phyloP scores from a whole-genome alignment of 2,888 invertebrate species.

The Plebejus anna region DNA sequence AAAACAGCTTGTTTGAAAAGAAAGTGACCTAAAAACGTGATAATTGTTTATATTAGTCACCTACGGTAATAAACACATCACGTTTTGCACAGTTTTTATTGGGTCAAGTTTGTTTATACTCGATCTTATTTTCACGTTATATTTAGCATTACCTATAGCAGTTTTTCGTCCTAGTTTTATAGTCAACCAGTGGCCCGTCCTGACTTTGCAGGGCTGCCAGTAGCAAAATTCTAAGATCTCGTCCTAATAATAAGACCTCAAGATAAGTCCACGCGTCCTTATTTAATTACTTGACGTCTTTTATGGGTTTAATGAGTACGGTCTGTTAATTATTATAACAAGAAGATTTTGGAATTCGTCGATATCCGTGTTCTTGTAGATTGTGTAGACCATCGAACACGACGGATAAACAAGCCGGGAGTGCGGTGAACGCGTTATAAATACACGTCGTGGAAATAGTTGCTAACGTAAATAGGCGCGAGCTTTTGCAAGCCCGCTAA shows the following conservation, averaged over 20 bases:
- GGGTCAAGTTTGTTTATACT: constrained; percentile 19
- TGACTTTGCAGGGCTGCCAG: neutral
- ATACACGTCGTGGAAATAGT: constrained; percentile 24
- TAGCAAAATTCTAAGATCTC: too few relatives aligned
- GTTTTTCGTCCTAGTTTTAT: neutral
- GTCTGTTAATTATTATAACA: too few relatives aligned
- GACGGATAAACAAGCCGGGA: constrained; percentile 11
- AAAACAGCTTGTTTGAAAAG: neutral
- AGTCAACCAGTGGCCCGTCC: neutral
- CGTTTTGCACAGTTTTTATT: constrained; percentile 18
- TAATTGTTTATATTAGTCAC: neutral
- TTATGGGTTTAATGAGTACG: too few relatives aligned
- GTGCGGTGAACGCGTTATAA: constrained; percentile 28
- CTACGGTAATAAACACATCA: constrained; percentile 9
- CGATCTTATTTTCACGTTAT: constrained; percentile 2
- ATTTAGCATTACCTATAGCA: neutral
- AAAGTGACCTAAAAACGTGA: constrained; percentile 17
- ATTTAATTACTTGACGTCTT: too few relatives aligned
- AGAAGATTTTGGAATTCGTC: too few relatives aligned
- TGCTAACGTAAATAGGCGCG: constrained; percentile 30
- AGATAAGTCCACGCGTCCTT: too few relatives aligned
- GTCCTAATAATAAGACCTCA: too few relatives aligned
- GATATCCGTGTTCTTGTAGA: neutral
- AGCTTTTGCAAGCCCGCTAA: constrained; percentile 14
- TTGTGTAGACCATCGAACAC: neutral